Evolutionary conservation across 2,797 vertebrate species (phyloP), one percentile per base, ranked within the genome.

Genomic region (Dendrocincla tyrannina): DNA sequence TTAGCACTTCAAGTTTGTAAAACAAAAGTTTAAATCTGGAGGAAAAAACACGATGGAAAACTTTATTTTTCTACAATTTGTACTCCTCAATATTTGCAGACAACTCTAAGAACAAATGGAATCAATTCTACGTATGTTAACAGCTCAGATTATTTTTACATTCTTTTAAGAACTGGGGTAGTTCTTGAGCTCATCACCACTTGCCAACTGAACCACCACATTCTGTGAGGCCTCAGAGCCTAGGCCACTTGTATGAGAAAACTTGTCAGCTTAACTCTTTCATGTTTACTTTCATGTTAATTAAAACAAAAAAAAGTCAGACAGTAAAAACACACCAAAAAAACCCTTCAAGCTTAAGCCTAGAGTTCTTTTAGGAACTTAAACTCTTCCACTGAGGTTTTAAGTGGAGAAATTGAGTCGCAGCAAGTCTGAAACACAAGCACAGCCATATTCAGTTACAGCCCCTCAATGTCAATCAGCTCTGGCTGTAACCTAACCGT

Each of bases 391-490:
- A 24, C 59, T 10, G n/a, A 72, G 41, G 63, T 74, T 85, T 87
- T 58, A 33, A 2, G 11, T 35, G 28, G n/a, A 25, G n/a, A 7
- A 87, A 47, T n/a, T 60, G 52, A 37, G 52, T 13, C 30, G 53
- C 72, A 91, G 47, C 20, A 19, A 27, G 66, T n/a, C 3, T 77
- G 82, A 89, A 95, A 94, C 24, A 39, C 13, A 89, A 78, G 75
- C 89, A 67, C 47, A 49, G 58, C 28, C 35, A 24, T 58, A 62
- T 62, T 37, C n/a, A 50, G 35, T 92, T 78, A 81, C 74, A 58
- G 77, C 50, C 53, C 11, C 62, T 30, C 25, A 44, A 8, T 2
- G 68, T 42, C 82, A 85, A 44, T 47, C 69, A 64, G 46, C 77
- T 39, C 41, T 11, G 46, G 50, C 80, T 68, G 70, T 73, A 94